Percentiles rank a stretch among this genome's conserved stretches.
Conservation (phyloP, 2,113 vertebrate species). For the Chloebia gouldiae region DNA sequence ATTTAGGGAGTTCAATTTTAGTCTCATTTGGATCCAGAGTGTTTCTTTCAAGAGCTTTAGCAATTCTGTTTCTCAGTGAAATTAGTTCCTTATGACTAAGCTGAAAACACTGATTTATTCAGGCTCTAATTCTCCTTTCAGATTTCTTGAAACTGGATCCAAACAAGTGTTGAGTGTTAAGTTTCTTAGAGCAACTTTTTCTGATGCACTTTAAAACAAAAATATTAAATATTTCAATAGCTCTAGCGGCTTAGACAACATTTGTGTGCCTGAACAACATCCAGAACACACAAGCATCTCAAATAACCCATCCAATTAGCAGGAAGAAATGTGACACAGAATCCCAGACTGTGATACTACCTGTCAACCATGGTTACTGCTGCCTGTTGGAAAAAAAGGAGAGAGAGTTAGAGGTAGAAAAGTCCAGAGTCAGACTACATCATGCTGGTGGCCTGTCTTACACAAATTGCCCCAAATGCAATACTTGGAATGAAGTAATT, state of each 20-base stretch:
- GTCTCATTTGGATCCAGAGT: neutral
- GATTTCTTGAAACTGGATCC: neutral
- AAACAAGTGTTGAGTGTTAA: neutral
- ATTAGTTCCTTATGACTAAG: slow-evolving; percentile 21
- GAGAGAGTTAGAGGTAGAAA: neutral
- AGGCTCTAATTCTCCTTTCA: neutral
- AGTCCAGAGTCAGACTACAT: neutral
- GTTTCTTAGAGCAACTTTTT: neutral
- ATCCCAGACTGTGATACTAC: slow-evolving; percentile 69
- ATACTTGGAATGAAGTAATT: neutral
- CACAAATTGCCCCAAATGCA: neutral
- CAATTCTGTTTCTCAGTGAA: slow-evolving; percentile 11
- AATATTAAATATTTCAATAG: neutral
- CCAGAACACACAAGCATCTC: neutral
- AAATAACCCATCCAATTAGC: neutral
- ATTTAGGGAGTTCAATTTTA: neutral
- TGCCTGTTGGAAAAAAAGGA: slow-evolving; percentile 72
- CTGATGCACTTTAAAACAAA: neutral
- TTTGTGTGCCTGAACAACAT: neutral
- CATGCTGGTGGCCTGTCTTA: neutral
- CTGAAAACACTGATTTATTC: slow-evolving; percentile 25
- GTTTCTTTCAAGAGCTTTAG: neutral
- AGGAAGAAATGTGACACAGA: neutral
- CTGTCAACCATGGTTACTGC: slow-evolving; percentile 84
- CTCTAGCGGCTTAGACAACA: neutral